Evolutionary conservation across 2,888 invertebrate genomes (phyloP), one percentile per base, ranked within the genome.

Genomic region (Tubulanus polymorphus): DNA sequence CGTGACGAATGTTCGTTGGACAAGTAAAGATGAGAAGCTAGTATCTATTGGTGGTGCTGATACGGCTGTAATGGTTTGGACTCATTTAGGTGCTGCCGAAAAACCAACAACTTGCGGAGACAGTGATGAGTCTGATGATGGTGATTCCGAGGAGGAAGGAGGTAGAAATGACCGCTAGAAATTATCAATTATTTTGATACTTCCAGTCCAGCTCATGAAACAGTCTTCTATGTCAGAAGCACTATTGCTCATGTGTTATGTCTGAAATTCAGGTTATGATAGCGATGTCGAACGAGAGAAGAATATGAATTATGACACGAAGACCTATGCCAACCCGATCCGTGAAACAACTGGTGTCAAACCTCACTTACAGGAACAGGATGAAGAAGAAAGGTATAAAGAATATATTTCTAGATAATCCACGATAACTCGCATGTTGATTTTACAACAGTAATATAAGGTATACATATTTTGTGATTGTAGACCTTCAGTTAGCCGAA

Each of bases 1-100:
- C 64, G 80, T 81, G 49, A 80, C 80, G 6, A 80, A 79, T 63
- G 76, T 80, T 5, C 63, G 79, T 18, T 81, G 79, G 73, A 66
- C 75, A 1, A 53, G 60, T 32, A 71, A 75, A 54, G 74, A 76
- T 57, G 63, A 64, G 48, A 65, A 70, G 51, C 64, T 81, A 57
- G 65, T 80, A 50, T 77, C 80, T 0, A 67, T 71, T 0, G 81
- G 81, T 20, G 80, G 80, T 2, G 77, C 75, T 30, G 81, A 81
- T 65, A 79, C 78, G 15, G 67, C 80, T 1, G 64, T 80, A 26
- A 70, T 81, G 69, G 72, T 81, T 32, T 81, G 81, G 81, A 61
- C 58, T 25, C 68, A 67, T 45, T 63, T 61, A 3, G 61, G 62
- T 0, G 51, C 60, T 2, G 61, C 57, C n/a, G 63, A 63, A 32